A percentile compares a stretch with the other conserved stretches of the same genome.
These are phyloP conservation scores for Taphrorychus bicolor DNA, from an alignment of 2,888 invertebrate genomes.

Conservation along the genomic window DNA sequence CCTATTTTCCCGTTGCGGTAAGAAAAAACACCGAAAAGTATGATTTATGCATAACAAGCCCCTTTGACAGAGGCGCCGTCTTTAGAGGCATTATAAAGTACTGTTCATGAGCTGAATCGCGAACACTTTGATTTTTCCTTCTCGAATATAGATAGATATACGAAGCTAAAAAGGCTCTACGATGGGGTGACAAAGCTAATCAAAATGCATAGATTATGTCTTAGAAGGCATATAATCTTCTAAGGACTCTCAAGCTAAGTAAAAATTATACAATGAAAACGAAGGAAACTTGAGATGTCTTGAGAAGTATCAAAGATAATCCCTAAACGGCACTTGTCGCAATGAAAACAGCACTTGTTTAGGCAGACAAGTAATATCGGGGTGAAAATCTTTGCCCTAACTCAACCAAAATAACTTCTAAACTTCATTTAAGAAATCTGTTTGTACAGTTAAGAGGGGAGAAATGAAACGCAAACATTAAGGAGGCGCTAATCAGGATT, in stretches of 20 bases:
- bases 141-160: slow-evolving; percentile 59
- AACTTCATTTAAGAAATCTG: slow-evolving; percentile 45
- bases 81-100: slow-evolving; percentile 54
- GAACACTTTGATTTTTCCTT: slow-evolving; percentile 60
- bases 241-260: too few relatives aligned
- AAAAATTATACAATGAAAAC: too few relatives aligned
- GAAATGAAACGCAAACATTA: slow-evolving; percentile 52
- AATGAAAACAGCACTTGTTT: not conserved
- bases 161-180: slow-evolving; percentile 53
- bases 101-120: slow-evolving; percentile 57
- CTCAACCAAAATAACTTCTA: slow-evolving; percentile 32
- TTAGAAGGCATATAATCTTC: too few relatives aligned
- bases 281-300: too few relatives aligned
- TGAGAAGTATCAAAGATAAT: not conserved
- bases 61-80: slow-evolving; percentile 52
- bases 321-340: not conserved
- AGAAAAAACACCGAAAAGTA: slow-evolving; percentile 50
- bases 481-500: slow-evolving; percentile 50
- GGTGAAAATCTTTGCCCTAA: slow-evolving; percentile 12
- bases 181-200: slow-evolving; percentile 55
- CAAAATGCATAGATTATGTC: slow-evolving; percentile 59
- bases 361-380: slow-evolving; percentile 2
- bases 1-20: slow-evolving; percentile 47
- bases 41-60: slow-evolving; percentile 54
- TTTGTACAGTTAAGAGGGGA: slow-evolving; percentile 50